A percentile compares a stretch with the other conserved stretches of the same genome.
Evolutionary conservation across 2,888 invertebrate genomes (phyloP).

Genomic region (Leptarthrus brevirostris): DNA sequence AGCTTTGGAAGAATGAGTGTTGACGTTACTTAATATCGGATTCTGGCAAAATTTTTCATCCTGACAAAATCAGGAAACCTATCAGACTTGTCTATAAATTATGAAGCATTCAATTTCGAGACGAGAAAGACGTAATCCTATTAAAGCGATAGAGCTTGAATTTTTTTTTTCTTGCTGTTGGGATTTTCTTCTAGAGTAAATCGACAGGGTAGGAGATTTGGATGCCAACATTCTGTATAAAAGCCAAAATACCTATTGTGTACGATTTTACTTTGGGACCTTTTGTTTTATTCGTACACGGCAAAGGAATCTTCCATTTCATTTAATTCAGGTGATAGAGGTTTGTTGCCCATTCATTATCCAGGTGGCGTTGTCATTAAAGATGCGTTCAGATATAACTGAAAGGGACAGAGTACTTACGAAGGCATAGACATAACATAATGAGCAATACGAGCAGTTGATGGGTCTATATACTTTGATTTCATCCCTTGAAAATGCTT

Average conservation of each 20-base stretch:
- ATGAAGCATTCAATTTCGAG: conserved; percentile 29
- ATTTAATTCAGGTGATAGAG: conserved; percentile 19
- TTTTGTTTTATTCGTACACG: neutral
- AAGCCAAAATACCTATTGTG: conserved; percentile 8
- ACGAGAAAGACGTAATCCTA: conserved; percentile 20
- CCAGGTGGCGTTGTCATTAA: neutral
- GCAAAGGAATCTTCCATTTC: conserved; percentile 4
- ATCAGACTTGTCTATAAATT: conserved; percentile 35
- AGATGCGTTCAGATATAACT: neutral
- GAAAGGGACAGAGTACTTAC: neutral
- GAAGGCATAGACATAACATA: neutral
- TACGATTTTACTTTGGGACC: neutral
- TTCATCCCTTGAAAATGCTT: too few species aligned
- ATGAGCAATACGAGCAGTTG: conserved; percentile 3
- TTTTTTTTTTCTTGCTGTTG: neutral
- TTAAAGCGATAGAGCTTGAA: conserved; percentile 7
- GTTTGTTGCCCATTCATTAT: conserved; percentile 10
- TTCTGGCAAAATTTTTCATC: neutral
- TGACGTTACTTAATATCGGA: neutral
- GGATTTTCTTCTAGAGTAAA: neutral
- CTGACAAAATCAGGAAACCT: conserved; percentile 14
- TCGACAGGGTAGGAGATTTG: too few species aligned
- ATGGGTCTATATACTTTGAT: neutral
- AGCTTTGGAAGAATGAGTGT: too few species aligned
- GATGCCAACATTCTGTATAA: too few species aligned